Percentiles rank a stretch among this genome's conserved stretches.
phyloP scores from a whole-genome alignment of 53 echinoderm and acorn worm genomes.

The Arbacia lixula region DNA sequence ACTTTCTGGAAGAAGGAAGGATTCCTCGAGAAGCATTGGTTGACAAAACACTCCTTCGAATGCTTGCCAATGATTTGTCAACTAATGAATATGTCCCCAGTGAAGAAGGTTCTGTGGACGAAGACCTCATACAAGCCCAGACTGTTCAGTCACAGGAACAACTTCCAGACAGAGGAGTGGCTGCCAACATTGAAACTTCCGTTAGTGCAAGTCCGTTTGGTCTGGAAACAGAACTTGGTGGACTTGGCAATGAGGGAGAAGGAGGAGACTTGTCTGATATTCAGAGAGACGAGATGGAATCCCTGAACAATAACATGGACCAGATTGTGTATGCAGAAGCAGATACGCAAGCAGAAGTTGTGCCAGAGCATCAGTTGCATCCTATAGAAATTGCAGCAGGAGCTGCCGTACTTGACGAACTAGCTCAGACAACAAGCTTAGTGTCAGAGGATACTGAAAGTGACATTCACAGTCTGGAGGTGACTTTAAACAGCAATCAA shows the following conservation, averaged over 20 bases:
- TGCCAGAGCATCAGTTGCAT: too few species aligned
- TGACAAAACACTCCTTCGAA: constrained; percentile 20
- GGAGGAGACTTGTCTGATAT: background rate
- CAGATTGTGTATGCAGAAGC: too few species aligned
- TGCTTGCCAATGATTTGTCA: constrained; percentile 34
- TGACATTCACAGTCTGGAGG: background rate
- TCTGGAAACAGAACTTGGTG: too few species aligned
- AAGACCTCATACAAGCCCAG: background rate
- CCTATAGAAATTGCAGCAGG: constrained; percentile 38
- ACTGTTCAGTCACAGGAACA: too few species aligned
- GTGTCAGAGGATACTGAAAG: background rate
- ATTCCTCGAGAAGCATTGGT: constrained; percentile 9
- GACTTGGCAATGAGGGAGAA: too few species aligned
- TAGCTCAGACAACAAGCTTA: background rate
- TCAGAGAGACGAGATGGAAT: background rate
- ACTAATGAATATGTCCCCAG: constrained; percentile 41
- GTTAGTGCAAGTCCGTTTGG: too few species aligned
- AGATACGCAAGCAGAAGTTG: too few species aligned
- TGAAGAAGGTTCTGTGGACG: constrained; percentile 7
- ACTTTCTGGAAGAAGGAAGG: constrained; percentile 4
- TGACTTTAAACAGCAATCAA: background rate
- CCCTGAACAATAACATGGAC: too few species aligned
- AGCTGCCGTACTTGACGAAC: background rate
- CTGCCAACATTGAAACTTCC: too few species aligned
- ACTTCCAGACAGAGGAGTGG: too few species aligned